Percentiles rank a stretch among this genome's conserved stretches.
These are phyloP conservation scores for Anas platyrhynchos DNA, from an alignment of 2,113 vertebrate genomes.

Conservation along the genomic window DNA sequence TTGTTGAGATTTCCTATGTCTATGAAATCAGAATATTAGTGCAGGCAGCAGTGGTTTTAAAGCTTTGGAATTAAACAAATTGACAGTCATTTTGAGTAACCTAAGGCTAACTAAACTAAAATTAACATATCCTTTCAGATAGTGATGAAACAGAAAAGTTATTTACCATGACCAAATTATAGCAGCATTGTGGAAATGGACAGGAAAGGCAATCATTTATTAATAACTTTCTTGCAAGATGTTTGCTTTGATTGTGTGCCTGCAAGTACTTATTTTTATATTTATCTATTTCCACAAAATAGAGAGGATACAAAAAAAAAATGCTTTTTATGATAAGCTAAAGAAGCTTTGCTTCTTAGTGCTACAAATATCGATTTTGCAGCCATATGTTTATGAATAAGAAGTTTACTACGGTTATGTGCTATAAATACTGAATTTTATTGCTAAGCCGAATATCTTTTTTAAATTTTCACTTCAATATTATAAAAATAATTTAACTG, in stretches of 20 bases:
- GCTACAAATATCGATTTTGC: neutral
- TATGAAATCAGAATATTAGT: neutral
- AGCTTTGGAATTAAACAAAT: constrained; percentile 21
- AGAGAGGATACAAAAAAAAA: neutral
- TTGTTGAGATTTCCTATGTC: neutral
- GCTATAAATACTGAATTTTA: neutral
- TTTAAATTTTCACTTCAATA: neutral
- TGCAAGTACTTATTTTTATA: neutral
- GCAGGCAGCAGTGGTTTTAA: neutral
- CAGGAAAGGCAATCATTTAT: neutral
- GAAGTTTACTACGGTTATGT: neutral
- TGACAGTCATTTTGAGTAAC: neutral
- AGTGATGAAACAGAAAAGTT: constrained; percentile 22
- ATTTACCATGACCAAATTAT: neutral
- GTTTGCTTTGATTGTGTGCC: constrained; percentile 2
- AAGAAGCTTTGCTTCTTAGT: neutral
- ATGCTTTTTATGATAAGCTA: neutral
- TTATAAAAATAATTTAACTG: neutral
- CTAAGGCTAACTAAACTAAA: constrained; percentile 28
- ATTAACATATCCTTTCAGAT: constrained; percentile 24
- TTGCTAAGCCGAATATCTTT: neutral
- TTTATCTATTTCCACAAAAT: neutral
- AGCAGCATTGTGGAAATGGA: neutral
- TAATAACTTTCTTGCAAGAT: neutral
- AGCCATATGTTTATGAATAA: neutral